Percentiles rank a stretch among this genome's conserved stretches.
Conservation (phyloP, 2,113 vertebrate species). For the Clarias macrocephalus region DNA sequence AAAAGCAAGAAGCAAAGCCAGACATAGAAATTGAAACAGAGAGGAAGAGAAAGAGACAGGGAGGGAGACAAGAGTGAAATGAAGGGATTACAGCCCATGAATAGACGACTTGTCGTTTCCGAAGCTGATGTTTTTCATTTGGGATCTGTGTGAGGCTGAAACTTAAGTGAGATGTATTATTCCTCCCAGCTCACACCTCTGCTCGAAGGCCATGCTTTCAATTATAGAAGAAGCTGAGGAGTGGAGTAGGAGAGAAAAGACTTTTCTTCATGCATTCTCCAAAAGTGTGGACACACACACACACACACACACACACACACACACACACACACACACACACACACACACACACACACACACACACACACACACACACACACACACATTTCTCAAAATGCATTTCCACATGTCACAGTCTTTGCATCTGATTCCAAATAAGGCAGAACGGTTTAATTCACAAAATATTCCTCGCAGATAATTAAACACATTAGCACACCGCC, state of each 20-base stretch:
- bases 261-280: neutral
- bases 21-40: neutral
- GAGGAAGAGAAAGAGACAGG: neutral
- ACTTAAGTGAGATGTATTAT: slow-evolving; percentile 26
- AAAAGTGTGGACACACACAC: neutral
- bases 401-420: neutral
- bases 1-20: neutral
- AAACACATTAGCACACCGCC: slow-evolving; percentile 17
- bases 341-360: neutral
- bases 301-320: slow-evolving; percentile 11
- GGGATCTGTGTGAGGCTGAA: slow-evolving; percentile 11
- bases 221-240: slow-evolving; percentile 9
- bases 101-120: neutral
- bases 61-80: neutral
- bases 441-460: neutral
- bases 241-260: slow-evolving; percentile 5
- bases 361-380: slow-evolving; percentile 17
- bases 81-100: neutral
- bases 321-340: slow-evolving; percentile 7
- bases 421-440: neutral
- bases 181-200: slow-evolving; percentile 7
- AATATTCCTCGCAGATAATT: slow-evolving; percentile 6
- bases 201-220: slow-evolving; percentile 11
- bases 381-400: neutral
- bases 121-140: slow-evolving; percentile 5